Conservation (phyloP, 1,140 invertebrate genomes). For the Ruditapes philippinarum region DNA sequence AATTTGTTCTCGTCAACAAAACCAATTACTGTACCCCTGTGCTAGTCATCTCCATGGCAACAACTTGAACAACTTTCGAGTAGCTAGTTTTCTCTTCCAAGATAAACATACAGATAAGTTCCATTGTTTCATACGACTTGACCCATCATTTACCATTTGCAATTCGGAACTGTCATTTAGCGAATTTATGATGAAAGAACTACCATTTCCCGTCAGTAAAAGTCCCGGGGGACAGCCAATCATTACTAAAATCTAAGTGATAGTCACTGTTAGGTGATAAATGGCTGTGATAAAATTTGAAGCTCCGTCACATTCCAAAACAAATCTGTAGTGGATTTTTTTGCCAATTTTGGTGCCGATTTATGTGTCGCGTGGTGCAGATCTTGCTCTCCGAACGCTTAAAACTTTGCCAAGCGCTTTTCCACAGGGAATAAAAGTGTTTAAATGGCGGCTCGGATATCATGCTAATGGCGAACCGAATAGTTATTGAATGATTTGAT, state of each 20-base stretch:
- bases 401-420: constrained; percentile 42
- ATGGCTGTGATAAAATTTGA: constrained; percentile 64
- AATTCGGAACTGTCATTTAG: constrained; percentile 69
- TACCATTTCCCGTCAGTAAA: constrained; percentile 45
- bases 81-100: constrained; percentile 52
- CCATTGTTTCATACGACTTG: constrained; percentile 62
- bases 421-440: constrained; percentile 66
- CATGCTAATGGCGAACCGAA: constrained; percentile 64
- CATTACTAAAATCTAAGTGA: constrained; percentile 55
- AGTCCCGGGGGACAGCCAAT: constrained; percentile 29
- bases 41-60: constrained; percentile 6
- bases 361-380: constrained; percentile 46
- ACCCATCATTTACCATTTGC: constrained; percentile 67
- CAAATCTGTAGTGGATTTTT: constrained; percentile 62
- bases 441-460: constrained; percentile 62
- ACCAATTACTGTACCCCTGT: constrained; percentile 6
- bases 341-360: constrained; percentile 65
- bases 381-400: constrained; percentile 56
- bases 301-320: constrained; percentile 45
- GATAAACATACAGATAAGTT: constrained; percentile 63
- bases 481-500: constrained; percentile 68
- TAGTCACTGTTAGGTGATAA: constrained; percentile 58
- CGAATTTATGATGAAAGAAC: constrained; percentile 70
- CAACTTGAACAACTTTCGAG: constrained; percentile 27
- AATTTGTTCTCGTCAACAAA: not conserved